Percentiles rank a stretch among this genome's conserved stretches.
Evolutionary conservation across 2,797 vertebrate genomes (phyloP).

Genomic region (Dermochelys coriacea): DNA sequence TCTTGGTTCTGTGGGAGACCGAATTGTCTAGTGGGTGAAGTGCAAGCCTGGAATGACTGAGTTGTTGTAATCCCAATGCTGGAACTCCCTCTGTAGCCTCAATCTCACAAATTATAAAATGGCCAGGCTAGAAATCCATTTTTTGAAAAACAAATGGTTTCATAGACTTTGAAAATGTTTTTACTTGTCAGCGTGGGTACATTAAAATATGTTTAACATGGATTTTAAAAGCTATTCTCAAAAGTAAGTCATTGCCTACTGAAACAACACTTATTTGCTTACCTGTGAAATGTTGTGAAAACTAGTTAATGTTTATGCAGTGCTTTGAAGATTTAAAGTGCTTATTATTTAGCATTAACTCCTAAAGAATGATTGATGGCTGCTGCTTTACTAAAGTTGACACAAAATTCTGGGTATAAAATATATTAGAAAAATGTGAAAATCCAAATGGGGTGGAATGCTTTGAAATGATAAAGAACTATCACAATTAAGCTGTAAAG

Average conservation of each 20-base stretch:
- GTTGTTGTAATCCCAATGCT: neutral
- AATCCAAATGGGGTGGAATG: slow-evolving; percentile 37
- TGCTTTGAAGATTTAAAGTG: slow-evolving; percentile 63
- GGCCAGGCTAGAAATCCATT: neutral
- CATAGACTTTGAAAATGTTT: neutral
- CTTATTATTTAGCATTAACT: slow-evolving; percentile 64
- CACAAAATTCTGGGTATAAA: slow-evolving; percentile 58
- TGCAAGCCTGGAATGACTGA: fast-evolving
- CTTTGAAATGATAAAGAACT: slow-evolving; percentile 59
- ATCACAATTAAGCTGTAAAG: slow-evolving; percentile 18
- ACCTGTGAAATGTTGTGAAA: slow-evolving; percentile 46
- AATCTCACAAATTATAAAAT: neutral
- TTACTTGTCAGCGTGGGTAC: neutral
- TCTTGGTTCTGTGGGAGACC: neutral
- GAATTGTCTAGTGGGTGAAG: neutral
- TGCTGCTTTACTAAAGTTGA: slow-evolving; percentile 58
- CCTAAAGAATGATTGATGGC: slow-evolving; percentile 64
- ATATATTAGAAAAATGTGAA: slow-evolving; percentile 47
- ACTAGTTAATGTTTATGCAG: slow-evolving; percentile 57
- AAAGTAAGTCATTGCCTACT: slow-evolving; percentile 23
- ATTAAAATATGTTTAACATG: neutral
- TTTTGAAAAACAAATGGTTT: neutral
- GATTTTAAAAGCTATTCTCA: slow-evolving; percentile 16
- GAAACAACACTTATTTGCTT: neutral
- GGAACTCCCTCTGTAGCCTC: fast-evolving